Conservation (phyloP, 23 tunicate genomes). For the Halocynthia aurantium region DNA sequence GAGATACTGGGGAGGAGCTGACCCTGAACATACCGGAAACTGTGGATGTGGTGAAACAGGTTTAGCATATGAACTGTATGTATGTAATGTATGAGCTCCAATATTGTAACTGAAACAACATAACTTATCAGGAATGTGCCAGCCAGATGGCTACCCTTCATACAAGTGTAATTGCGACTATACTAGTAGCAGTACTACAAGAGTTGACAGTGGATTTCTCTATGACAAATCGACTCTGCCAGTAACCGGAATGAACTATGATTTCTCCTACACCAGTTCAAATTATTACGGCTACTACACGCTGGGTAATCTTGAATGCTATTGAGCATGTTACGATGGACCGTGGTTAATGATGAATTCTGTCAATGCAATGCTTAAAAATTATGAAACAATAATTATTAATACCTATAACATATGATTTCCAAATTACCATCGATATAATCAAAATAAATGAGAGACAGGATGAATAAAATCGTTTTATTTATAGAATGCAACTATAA, state of each 20-base stretch:
- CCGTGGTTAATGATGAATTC: too few relatives aligned
- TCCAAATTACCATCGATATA: too few relatives aligned
- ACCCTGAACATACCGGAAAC: background rate
- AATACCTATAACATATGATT: too few relatives aligned
- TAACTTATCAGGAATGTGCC: background rate
- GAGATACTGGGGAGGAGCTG: conserved; percentile 15
- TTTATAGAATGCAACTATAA: too few relatives aligned
- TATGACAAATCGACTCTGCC: conserved; percentile 3
- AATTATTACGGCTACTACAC: background rate
- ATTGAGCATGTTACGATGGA: background rate
- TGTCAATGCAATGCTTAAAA: too few relatives aligned
- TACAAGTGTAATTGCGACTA: conserved; percentile 10
- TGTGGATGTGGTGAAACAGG: conserved; percentile 10
- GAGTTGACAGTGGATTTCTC: conserved; percentile 5
- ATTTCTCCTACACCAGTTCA: background rate
- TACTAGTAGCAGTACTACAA: background rate
- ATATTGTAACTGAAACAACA: too few relatives aligned
- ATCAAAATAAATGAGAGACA: too few relatives aligned
- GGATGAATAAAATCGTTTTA: too few relatives aligned
- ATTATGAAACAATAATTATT: too few relatives aligned
- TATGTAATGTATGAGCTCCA: too few relatives aligned
- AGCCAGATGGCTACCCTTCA: background rate
- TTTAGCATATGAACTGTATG: background rate
- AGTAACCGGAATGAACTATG: conserved; percentile 3
- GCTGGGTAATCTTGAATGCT: background rate